These are phyloP conservation scores for Pitta sordida DNA, from an alignment of 2,113 vertebrate species.

Conservation along the genomic window DNA sequence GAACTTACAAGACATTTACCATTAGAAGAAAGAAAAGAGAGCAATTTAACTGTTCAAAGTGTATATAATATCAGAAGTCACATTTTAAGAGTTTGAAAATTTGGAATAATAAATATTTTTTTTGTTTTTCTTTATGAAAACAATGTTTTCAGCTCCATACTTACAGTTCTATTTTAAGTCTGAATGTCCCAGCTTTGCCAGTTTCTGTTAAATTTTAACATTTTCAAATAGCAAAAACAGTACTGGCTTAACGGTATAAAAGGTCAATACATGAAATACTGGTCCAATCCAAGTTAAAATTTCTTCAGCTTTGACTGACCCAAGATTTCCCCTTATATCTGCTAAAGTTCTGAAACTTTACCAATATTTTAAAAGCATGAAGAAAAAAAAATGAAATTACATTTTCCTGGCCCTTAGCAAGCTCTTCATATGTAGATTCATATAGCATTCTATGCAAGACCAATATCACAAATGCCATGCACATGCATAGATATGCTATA, in stretches of 20 bases:
- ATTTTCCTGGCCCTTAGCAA: not conserved
- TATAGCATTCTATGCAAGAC: slow-evolving; percentile 31
- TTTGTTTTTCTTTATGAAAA: not conserved
- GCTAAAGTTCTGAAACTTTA: slow-evolving; percentile 31
- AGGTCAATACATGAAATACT: not conserved
- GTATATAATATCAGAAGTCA: not conserved
- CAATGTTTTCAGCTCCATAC: not conserved
- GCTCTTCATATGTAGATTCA: not conserved
- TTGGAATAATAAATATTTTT: not conserved
- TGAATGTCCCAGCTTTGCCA: slow-evolving; percentile 23
- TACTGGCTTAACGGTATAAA: not conserved
- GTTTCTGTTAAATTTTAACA: not conserved
- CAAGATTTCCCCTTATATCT: slow-evolving; percentile 19
- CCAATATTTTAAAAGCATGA: not conserved
- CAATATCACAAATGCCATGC: not conserved
- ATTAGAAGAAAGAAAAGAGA: not conserved
- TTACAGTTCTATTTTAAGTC: not conserved
- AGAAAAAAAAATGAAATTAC: not conserved
- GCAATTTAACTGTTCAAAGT: not conserved
- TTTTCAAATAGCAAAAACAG: not conserved
- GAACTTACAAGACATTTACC: not conserved
- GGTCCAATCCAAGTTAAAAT: not conserved
- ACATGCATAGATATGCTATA: not conserved
- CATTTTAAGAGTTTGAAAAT: not conserved
- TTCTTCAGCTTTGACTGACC: not conserved